Conservation (phyloP, 2,888 invertebrate species). For the Brachylomia viminalis region DNA sequence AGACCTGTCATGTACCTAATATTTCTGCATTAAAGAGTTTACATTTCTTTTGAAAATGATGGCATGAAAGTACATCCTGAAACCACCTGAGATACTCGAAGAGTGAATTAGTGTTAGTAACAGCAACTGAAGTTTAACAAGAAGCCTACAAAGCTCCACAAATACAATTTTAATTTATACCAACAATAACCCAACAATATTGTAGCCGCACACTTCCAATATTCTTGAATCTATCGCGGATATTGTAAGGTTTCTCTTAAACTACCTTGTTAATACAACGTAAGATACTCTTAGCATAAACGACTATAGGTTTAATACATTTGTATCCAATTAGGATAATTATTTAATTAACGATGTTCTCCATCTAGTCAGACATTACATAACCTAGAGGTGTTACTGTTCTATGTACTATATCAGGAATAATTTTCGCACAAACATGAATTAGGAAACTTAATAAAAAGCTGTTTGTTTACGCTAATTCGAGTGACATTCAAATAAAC, state of each 20-base stretch:
- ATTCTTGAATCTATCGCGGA: slow-evolving; percentile 35
- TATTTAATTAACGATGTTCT: slow-evolving; percentile 58
- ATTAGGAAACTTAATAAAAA: slow-evolving; percentile 32
- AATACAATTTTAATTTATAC: slow-evolving; percentile 11
- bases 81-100: not conserved
- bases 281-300: slow-evolving; percentile 42
- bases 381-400: slow-evolving; percentile 18
- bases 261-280: slow-evolving; percentile 33
- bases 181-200: not conserved
- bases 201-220: slow-evolving; percentile 18
- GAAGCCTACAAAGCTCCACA: not conserved
- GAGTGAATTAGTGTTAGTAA: not conserved
- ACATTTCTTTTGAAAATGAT: not conserved
- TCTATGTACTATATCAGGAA: not conserved
- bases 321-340: slow-evolving; percentile 64
- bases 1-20: slow-evolving; percentile 3
- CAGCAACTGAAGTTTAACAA: not conserved
- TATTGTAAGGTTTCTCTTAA: slow-evolving; percentile 59
- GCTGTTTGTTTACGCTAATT: slow-evolving; percentile 30
- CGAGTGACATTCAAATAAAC: slow-evolving; percentile 17
- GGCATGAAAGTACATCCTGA: not conserved
- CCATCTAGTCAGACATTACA: slow-evolving; percentile 22
- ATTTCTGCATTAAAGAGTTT: not conserved
- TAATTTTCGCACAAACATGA: slow-evolving; percentile 4
- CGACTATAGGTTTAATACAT: slow-evolving; percentile 56